Conservation (phyloP, 30 jellyfish, hydroid and myxozoan species). For the Mastigias papua region DNA sequence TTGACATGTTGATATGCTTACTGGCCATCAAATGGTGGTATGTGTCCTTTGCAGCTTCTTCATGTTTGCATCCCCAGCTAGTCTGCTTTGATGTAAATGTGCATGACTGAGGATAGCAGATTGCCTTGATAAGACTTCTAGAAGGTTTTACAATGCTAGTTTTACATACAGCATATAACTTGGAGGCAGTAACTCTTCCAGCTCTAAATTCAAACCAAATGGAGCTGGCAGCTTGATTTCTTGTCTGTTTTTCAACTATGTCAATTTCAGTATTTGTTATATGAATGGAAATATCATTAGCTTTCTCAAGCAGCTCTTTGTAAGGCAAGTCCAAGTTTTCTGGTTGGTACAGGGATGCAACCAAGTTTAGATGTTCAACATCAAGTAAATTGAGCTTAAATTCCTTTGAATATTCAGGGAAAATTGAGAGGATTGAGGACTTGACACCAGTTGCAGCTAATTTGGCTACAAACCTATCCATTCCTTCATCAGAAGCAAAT, state of each 20-base stretch:
- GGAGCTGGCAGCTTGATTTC: conserved; percentile 18
- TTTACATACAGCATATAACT: conserved; percentile 14
- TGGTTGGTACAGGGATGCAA: neutral
- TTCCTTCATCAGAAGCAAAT: neutral
- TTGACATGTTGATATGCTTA: neutral
- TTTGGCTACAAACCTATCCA: conserved; percentile 10
- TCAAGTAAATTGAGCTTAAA: conserved; percentile 9
- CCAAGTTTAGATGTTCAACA: neutral
- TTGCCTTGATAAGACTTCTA: conserved; percentile 12
- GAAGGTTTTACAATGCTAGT: conserved; percentile 31
- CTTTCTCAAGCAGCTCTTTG: neutral
- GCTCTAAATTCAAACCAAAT: conserved; percentile 27
- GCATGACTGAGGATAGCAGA: conserved; percentile 27
- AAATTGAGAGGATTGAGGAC: conserved; percentile 9
- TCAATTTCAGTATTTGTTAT: neutral
- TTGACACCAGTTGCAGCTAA: neutral
- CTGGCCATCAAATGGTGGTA: neutral
- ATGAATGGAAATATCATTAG: conserved; percentile 1
- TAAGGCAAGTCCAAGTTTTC: neutral
- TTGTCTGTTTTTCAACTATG: conserved; percentile 32
- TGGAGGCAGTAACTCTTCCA: conserved; percentile 44
- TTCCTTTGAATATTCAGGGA: conserved; percentile 5
- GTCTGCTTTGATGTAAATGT: conserved; percentile 28
- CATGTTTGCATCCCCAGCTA: conserved; percentile 36
- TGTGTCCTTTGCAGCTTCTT: conserved; percentile 12